phyloP scores from a whole-genome alignment of 2,113 vertebrate genomes.

The Cebus imitator region DNA sequence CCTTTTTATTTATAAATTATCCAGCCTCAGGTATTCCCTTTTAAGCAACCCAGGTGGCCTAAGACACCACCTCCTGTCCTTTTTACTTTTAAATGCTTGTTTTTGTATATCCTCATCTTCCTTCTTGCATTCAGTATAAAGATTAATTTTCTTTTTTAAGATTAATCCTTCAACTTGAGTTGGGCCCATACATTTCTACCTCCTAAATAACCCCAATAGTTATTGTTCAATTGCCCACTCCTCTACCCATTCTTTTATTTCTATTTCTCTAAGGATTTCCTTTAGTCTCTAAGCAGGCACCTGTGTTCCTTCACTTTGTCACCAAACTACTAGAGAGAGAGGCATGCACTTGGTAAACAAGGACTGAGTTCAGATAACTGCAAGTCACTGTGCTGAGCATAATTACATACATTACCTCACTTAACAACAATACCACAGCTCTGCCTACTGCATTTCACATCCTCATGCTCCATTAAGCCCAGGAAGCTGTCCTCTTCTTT shows the following conservation, averaged over 20 bases:
- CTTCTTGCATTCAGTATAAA: not conserved
- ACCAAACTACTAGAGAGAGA: not conserved
- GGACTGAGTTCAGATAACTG: not conserved
- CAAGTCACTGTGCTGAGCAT: not conserved
- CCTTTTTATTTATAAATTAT: not conserved
- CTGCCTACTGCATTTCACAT: not conserved
- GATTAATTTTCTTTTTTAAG: not conserved
- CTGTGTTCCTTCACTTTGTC: not conserved
- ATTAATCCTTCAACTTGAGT: not conserved
- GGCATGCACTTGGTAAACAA: not conserved
- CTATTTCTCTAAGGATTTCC: not conserved
- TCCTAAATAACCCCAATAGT: not conserved
- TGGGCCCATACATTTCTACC: not conserved
- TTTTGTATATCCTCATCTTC: not conserved
- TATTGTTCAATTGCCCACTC: not conserved
- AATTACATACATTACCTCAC: not conserved
- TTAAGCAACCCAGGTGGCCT: not conserved
- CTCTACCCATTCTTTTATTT: not conserved
- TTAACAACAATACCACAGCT: not conserved
- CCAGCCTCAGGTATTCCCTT: not conserved
- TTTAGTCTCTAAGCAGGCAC: not conserved
- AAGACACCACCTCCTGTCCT: not conserved
- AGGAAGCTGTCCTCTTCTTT: not conserved
- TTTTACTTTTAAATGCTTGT: not conserved
- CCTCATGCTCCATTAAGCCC: not conserved